Percentiles rank a stretch among this genome's conserved stretches.
phyloP scores from a whole-genome alignment of 1,140 invertebrate genomes.

The Oryctes rhinoceros region DNA sequence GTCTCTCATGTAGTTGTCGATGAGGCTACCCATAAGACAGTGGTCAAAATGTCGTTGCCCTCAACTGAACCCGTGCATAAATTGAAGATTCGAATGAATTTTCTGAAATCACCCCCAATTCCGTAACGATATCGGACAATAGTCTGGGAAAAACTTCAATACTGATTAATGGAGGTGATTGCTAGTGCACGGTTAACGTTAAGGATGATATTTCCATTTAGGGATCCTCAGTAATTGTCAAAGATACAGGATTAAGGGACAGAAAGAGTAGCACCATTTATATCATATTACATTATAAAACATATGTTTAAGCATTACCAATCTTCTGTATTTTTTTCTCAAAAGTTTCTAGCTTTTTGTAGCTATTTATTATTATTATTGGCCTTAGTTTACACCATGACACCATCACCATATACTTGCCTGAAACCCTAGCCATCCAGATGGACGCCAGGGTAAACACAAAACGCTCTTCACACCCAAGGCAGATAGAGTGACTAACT shows the following conservation, averaged over 20 bases:
- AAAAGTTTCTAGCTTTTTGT: no score
- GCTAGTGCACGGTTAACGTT: constrained; percentile 72
- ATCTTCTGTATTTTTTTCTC: no score
- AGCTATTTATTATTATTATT: no score
- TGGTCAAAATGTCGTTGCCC: constrained; percentile 57
- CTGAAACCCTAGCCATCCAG: no score
- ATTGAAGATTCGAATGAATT: constrained; percentile 66
- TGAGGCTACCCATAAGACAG: constrained; percentile 53
- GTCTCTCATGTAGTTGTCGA: constrained; percentile 5
- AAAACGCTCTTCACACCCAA: no score
- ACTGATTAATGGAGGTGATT: constrained; percentile 77
- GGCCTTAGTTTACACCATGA: no score
- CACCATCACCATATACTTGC: no score
- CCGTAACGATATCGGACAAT: constrained; percentile 56
- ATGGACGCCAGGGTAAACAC: no score
- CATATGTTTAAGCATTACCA: no score
- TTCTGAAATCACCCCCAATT: constrained; percentile 48
- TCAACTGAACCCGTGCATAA: constrained; percentile 64
- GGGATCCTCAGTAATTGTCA: constrained; percentile 73
- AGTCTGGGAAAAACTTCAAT: constrained; percentile 76
- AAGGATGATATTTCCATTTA: constrained; percentile 70
- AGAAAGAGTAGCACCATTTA: constrained; percentile 57
- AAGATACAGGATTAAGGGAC: constrained; percentile 58
- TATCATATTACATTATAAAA: constrained; percentile 49
- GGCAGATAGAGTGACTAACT: no score